A percentile compares a stretch with the other conserved stretches of the same genome.
Conservation (phyloP, 2,888 invertebrate species). For the Phyllotreta cruciferae region DNA sequence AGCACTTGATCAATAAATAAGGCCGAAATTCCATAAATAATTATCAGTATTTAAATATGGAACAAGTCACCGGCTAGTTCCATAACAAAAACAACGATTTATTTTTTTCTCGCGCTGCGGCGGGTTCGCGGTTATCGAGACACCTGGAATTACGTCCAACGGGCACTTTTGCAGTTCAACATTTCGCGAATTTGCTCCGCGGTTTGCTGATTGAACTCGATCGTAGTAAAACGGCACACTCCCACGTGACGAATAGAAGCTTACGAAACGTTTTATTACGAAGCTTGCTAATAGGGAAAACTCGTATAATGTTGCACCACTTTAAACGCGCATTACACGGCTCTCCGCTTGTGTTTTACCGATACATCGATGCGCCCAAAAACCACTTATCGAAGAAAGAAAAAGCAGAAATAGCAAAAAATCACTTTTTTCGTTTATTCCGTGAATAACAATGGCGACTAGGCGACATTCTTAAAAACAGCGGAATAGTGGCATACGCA, state of each 20-base stretch:
- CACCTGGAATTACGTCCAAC: slow-evolving; percentile 29
- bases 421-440: slow-evolving; percentile 50
- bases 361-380: slow-evolving; percentile 11
- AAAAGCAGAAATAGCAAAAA: slow-evolving; percentile 25
- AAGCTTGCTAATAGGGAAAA: slow-evolving; percentile 49
- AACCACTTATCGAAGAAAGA: slow-evolving; percentile 16
- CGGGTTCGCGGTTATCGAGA: slow-evolving; percentile 19
- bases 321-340: slow-evolving; percentile 52
- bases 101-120: slow-evolving; percentile 24
- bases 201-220: slow-evolving; percentile 37
- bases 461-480: slow-evolving; percentile 52
- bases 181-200: slow-evolving; percentile 28
- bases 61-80: slow-evolving; percentile 54
- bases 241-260: slow-evolving; percentile 55
- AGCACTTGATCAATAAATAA: slow-evolving; percentile 45
- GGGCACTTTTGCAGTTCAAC: slow-evolving; percentile 18
- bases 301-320: slow-evolving; percentile 60
- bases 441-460: slow-evolving; percentile 61
- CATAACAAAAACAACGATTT: slow-evolving; percentile 44
- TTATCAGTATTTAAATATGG: slow-evolving; percentile 32
- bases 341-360: slow-evolving; percentile 32
- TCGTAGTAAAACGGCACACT: slow-evolving; percentile 46
- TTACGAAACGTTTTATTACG: slow-evolving; percentile 55
- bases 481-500: slow-evolving; percentile 49
- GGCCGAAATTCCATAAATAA: slow-evolving; percentile 40